Evolutionary conservation across 2,797 vertebrate genomes (phyloP).

Genomic region (Eptatretus atami): DNA sequence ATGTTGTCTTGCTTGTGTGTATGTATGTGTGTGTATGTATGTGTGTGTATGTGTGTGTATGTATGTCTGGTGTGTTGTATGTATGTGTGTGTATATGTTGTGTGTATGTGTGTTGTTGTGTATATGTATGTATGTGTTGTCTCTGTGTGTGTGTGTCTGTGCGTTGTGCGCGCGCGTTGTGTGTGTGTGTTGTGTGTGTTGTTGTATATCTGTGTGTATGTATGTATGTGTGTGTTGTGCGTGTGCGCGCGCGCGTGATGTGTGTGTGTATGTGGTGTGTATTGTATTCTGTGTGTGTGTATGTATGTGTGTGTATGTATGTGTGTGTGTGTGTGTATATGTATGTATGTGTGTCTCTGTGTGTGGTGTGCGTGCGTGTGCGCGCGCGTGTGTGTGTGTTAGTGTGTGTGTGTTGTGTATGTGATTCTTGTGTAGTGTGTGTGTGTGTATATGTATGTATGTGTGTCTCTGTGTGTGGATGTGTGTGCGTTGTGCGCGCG

Average conservation of each 20-base stretch:
- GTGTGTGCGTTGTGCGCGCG: not conserved
- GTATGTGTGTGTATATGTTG: not conserved
- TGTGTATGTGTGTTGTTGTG: not conserved
- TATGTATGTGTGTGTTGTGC: not conserved
- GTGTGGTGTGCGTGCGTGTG: not conserved
- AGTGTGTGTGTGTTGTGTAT: not conserved
- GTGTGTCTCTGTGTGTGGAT: not conserved
- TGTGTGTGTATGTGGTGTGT: not conserved
- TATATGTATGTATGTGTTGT: not conserved
- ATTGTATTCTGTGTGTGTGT: too few relatives aligned
- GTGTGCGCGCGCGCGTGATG: too few relatives aligned
- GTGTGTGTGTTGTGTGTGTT: not conserved
- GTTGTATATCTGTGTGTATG: too few relatives aligned
- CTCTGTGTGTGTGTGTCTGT: not conserved
- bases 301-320: not conserved
- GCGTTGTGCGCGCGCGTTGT: too few relatives aligned
- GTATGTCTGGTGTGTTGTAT: not conserved
- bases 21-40: not conserved
- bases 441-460: not conserved
- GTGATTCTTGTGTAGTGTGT: too few relatives aligned
- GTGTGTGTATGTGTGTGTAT: not conserved
- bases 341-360: not conserved
- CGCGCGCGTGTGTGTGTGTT: not conserved
- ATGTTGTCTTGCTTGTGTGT: too few relatives aligned
- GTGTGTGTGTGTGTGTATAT: not conserved